Percentiles rank a stretch among this genome's conserved stretches.
Conservation (phyloP, 2,888 invertebrate genomes). For the Emmelina monodactyla region DNA sequence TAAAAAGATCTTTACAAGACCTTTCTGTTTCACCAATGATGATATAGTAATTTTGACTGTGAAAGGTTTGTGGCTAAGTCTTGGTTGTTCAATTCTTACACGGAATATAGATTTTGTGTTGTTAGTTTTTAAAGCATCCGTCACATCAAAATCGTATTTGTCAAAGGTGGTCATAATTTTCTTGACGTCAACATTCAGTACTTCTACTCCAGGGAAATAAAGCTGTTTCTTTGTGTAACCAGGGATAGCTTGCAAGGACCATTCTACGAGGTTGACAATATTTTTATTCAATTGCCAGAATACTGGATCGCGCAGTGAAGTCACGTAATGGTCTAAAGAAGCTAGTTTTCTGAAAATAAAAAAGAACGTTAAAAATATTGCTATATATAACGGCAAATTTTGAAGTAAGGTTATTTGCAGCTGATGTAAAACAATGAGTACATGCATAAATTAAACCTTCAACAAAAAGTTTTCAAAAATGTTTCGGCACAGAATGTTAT, state of each 20-base stretch:
- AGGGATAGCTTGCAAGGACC: conserved; percentile 62
- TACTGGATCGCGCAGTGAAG: conserved; percentile 73
- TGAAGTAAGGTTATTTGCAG: too few species aligned
- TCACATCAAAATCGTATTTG: conserved; percentile 69
- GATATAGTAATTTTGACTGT: conserved; percentile 68
- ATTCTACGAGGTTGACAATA: conserved; percentile 62
- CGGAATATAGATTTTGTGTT: conserved; percentile 34
- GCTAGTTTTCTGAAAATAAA: conserved; percentile 35
- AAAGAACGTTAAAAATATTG: conserved; percentile 9
- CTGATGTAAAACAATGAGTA: too few species aligned
- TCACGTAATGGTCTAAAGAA: conserved; percentile 57
- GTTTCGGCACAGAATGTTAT: too few species aligned
- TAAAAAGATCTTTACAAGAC: conserved; percentile 70
- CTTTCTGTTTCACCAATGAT: conserved; percentile 66
- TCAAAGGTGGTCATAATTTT: conserved; percentile 73
- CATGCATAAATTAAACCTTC: too few species aligned
- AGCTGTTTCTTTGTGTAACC: conserved; percentile 68
- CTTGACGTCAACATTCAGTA: conserved; percentile 69
- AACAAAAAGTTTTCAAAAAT: too few species aligned
- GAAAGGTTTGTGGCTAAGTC: conserved; percentile 78
- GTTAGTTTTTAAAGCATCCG: conserved; percentile 59
- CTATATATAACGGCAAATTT: too few species aligned
- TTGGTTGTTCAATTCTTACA: conserved; percentile 62
- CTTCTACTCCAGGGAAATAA: conserved; percentile 68
- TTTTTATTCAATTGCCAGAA: conserved; percentile 74